Evolutionary conservation across 2,113 vertebrate species (phyloP).

Genomic region (Symphodus melops): DNA sequence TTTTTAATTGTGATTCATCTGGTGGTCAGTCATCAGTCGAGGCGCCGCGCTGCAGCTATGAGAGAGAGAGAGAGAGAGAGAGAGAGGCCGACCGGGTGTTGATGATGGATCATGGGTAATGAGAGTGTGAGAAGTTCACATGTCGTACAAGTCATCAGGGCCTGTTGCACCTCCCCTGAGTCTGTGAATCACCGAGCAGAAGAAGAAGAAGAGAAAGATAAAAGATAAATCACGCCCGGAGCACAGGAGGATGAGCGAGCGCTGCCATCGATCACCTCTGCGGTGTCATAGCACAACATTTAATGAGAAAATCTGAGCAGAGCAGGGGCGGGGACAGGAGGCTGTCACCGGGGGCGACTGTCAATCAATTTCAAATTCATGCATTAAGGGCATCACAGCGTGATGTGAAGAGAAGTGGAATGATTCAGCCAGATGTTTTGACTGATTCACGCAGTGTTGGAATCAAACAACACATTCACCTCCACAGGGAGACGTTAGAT

Average conservation of each 20-base stretch:
- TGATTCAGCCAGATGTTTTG: not conserved
- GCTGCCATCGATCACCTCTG: conserved; percentile 49
- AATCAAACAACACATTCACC: not conserved
- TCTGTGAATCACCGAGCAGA: conserved; percentile 50
- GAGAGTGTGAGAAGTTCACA: conserved; percentile 55
- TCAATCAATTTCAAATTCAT: conserved; percentile 40
- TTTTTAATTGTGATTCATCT: conserved; percentile 63
- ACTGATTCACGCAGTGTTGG: not conserved
- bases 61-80: no score
- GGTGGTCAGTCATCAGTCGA: conserved; percentile 46
- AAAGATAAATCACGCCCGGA: conserved; percentile 50
- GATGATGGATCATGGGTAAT: conserved; percentile 60
- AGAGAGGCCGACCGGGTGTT: conserved; percentile 20
- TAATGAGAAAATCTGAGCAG: conserved; percentile 63
- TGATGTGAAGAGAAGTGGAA: not conserved
- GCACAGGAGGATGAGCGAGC: conserved; percentile 23
- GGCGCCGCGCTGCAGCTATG: not conserved
- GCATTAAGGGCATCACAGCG: not conserved
- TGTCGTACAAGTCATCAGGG: conserved; percentile 55
- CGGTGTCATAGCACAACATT: conserved; percentile 35
- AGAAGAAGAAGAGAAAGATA: conserved; percentile 21
- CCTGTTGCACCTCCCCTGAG: conserved; percentile 6
- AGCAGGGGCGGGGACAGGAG: conserved; percentile 29
- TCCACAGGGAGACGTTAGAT: not conserved
- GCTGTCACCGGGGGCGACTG: conserved; percentile 29